Evolutionary conservation across 2,888 invertebrate species (phyloP).

Genomic region (Brenthis ino): DNA sequence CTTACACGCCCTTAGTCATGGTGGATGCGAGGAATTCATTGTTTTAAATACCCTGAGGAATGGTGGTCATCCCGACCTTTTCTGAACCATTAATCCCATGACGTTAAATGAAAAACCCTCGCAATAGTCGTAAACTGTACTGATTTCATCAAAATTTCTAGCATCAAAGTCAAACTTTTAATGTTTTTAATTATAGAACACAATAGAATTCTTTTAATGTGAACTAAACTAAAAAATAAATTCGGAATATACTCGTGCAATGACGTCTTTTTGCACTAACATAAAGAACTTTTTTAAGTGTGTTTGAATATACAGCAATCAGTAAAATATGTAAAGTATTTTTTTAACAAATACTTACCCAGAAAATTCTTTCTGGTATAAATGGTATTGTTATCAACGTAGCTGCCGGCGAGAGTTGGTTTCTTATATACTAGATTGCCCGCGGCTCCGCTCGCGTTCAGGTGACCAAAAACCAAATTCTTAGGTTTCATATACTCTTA

Average conservation of each 20-base stretch:
- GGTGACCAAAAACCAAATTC: too few relatives aligned
- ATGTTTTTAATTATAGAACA: not conserved
- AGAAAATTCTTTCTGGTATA: too few relatives aligned
- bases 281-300: too few relatives aligned
- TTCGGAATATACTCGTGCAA: not conserved
- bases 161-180: not conserved
- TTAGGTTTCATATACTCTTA: too few relatives aligned
- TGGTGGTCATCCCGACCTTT: slow-evolving; percentile 13
- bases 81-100: slow-evolving; percentile 1
- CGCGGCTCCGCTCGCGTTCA: too few relatives aligned
- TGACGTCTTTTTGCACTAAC: too few relatives aligned
- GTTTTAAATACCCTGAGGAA: slow-evolving; percentile 10
- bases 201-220: not conserved
- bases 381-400: too few relatives aligned
- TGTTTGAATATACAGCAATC: too few relatives aligned
- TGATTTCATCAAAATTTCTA: slow-evolving; percentile 2
- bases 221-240: not conserved
- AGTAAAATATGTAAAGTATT: too few relatives aligned
- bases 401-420: too few relatives aligned
- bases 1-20: slow-evolving; percentile 11
- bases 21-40: slow-evolving; percentile 17
- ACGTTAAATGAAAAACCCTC: slow-evolving; percentile 11
- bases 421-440: too few relatives aligned
- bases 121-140: slow-evolving; percentile 5
- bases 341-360: too few relatives aligned